phyloP scores from a whole-genome alignment of 2,797 vertebrate genomes.

The Paramormyrops hopkinsi region DNA sequence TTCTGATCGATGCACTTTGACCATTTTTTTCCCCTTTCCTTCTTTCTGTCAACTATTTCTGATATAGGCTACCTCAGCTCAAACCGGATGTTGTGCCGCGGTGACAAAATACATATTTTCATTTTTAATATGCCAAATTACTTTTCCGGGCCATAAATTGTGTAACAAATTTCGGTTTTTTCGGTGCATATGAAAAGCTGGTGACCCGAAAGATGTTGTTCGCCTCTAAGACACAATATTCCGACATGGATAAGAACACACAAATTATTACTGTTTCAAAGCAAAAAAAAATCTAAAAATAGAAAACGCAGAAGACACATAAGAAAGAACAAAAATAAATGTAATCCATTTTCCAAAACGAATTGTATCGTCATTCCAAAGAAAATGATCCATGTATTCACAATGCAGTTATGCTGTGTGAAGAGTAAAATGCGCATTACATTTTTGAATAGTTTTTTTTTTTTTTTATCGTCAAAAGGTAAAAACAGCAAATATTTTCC shows the following conservation, averaged over 20 bases:
- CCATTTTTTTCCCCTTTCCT: conserved; percentile 16
- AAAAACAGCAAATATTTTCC: not conserved
- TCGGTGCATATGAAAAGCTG: not conserved
- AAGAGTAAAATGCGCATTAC: not conserved
- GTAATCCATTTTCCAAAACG: not conserved
- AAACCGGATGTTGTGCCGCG: not conserved
- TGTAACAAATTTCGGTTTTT: not conserved
- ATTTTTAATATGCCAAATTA: not conserved
- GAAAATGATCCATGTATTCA: not conserved
- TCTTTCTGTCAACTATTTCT: not conserved
- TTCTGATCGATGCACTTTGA: conserved; percentile 51
- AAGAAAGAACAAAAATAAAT: not conserved
- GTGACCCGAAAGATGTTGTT: not conserved
- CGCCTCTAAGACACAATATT: not conserved
- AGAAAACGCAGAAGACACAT: not conserved
- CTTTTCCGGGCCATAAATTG: not conserved
- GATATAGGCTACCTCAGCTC: not conserved
- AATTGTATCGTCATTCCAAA: not conserved
- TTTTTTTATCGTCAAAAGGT: not conserved
- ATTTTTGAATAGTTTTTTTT: not conserved
- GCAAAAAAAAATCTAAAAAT: not conserved
- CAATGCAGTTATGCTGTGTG: not conserved
- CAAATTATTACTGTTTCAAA: not conserved
- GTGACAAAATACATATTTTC: not conserved
- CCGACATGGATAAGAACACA: not conserved